Evolutionary conservation across 2,797 vertebrate genomes (phyloP), one percentile per base, ranked within the genome.

Genomic region (Thripadectes ignobilis): DNA sequence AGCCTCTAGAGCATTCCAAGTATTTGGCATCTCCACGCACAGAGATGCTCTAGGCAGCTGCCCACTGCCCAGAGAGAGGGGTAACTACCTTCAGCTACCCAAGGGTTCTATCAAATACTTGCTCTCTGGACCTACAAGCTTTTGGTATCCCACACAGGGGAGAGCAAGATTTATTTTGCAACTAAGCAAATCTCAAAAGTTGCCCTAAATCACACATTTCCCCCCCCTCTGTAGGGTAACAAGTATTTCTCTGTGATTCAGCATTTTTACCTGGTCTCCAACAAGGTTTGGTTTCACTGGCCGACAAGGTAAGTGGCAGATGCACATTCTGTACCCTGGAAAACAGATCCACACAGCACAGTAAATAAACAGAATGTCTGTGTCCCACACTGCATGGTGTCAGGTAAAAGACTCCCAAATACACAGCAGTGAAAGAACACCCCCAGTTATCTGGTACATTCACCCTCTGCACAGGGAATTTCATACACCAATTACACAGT

Each of bases 261-360:
- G 54, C 12, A 7, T 14, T 93, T 80, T 97, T 97, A 98, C 98
- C 99, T 99, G 99, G 75, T 99, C 99, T 97, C 97, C 98, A 39
- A 89, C 81, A 16, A 98, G 94, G 88, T 98, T 98, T 94, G 98
- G 98, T 95, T 99, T 99, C 82, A 98, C 97, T 72, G 98, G 98
- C 77, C 97, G 98, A 96, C 99, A 99, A 63, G 99, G 95, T 94
- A 99, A 98, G 96, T 99, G 98, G 93, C 99, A 99, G 96, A 99
- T 99, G 88, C 99, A 99, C 99, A 99, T 99, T 96, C 98, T 98
- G 96, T 99, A 99, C 45, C 99, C 99, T 99, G 96, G 68, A 89
- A 95, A 75, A 88, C 66, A 97, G 93, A 92, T 7, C 48, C 30
- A 91, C 26, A 55, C 34, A 71, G 43, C 18, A 20, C 20, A 45